phyloP scores from a whole-genome alignment of 1,140 invertebrate species.

The Anoplolepis gracilipes region DNA sequence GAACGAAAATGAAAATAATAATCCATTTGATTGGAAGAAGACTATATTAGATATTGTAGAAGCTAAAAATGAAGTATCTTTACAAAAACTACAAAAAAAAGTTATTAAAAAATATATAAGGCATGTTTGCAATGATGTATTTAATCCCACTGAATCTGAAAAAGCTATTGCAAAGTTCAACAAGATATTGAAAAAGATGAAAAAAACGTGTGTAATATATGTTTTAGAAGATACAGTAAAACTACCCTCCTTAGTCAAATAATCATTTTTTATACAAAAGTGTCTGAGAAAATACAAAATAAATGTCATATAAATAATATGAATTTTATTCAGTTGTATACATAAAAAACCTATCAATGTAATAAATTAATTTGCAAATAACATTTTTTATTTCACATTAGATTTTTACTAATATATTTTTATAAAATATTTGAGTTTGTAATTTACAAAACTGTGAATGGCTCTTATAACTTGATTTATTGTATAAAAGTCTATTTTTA shows the following conservation, averaged over 20 bases:
- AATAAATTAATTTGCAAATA: background rate
- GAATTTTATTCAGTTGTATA: background rate
- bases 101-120: conserved; percentile 79
- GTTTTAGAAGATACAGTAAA: conserved; percentile 78
- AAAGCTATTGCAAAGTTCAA: conserved; percentile 81
- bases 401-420: background rate
- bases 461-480: conserved; percentile 10
- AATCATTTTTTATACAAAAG: background rate
- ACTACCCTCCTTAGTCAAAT: conserved; percentile 37
- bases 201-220: conserved; percentile 77
- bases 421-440: background rate
- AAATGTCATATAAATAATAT: background rate
- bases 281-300: background rate
- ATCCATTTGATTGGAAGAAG: conserved; percentile 80
- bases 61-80: conserved; percentile 80
- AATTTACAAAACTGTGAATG: conserved; percentile 5
- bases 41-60: conserved; percentile 81
- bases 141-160: conserved; percentile 60
- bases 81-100: conserved; percentile 84
- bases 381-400: background rate
- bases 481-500: conserved; percentile 46
- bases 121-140: conserved; percentile 22
- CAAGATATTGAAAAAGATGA: conserved; percentile 83
- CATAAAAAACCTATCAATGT: background rate
- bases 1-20: conserved; percentile 63